These are phyloP conservation scores for Rhynchopsitta pachyrhyncha DNA, from an alignment of 2,113 vertebrate species.

Conservation along the genomic window DNA sequence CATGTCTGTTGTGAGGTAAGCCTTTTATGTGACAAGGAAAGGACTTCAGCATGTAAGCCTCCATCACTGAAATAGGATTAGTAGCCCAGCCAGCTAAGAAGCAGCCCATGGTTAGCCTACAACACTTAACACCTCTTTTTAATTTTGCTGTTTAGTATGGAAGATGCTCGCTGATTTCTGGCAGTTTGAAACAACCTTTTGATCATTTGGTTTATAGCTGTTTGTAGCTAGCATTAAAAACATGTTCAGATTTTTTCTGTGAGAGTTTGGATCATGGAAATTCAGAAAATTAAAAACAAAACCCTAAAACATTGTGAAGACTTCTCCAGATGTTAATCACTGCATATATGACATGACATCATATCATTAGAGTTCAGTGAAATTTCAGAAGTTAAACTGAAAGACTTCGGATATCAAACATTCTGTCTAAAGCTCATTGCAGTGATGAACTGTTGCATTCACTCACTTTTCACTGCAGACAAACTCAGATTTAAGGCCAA, in stretches of 20 bases:
- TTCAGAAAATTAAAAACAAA: background rate
- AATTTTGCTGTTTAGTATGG: background rate
- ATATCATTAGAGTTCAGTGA: background rate
- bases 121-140: background rate
- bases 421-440: background rate
- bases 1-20: background rate
- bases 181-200: background rate
- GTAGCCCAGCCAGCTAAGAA: background rate
- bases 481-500: background rate
- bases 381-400: background rate
- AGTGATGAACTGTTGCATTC: background rate
- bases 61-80: background rate
- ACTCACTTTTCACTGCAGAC: background rate
- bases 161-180: background rate
- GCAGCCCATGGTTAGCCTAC: background rate
- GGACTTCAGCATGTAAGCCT: background rate
- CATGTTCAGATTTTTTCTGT: accelerated
- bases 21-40: background rate
- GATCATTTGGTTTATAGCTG: background rate
- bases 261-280: background rate
- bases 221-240: background rate
- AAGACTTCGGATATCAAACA: background rate
- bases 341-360: background rate
- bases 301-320: accelerated
- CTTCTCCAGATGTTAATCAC: background rate